phyloP scores from a whole-genome alignment of 2,888 invertebrate species.

The Eilema griseolum region DNA sequence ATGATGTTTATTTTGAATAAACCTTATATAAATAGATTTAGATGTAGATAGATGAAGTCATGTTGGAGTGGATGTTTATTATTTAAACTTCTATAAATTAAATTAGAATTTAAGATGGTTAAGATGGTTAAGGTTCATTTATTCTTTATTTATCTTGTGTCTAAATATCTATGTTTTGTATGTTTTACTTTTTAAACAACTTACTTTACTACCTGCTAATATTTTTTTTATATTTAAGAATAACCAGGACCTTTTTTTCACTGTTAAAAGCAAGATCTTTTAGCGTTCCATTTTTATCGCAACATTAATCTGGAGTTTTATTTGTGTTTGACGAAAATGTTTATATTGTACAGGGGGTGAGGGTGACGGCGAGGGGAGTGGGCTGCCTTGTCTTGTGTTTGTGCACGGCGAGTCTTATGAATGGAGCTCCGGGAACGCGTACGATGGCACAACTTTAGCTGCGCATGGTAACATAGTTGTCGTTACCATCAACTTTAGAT shows the following conservation, averaged over 20 bases:
- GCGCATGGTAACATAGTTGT: slow-evolving; percentile 96
- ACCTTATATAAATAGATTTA: not conserved
- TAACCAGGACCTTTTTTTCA: slow-evolving; percentile 4
- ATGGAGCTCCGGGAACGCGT: slow-evolving; percentile 98
- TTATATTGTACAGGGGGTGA: slow-evolving; percentile 61
- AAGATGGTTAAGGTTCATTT: not conserved
- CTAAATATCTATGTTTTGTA: not conserved
- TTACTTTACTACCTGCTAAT: not conserved
- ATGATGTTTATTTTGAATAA: not conserved
- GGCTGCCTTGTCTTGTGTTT: slow-evolving; percentile 94
- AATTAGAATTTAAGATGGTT: not conserved
- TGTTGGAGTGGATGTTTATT: not conserved
- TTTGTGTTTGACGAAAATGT: slow-evolving; percentile 14
- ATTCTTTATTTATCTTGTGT: not conserved
- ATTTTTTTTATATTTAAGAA: slow-evolving; percentile 16
- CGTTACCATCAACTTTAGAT: slow-evolving; percentile 96
- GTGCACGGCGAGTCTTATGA: slow-evolving; percentile 98
- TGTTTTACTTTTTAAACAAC: not conserved
- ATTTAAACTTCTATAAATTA: not conserved
- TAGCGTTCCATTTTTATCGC: slow-evolving; percentile 14
- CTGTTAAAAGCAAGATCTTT: slow-evolving; percentile 15
- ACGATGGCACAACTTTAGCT: slow-evolving; percentile 98
- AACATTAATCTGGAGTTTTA: slow-evolving; percentile 30
- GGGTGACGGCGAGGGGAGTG: slow-evolving; percentile 80
- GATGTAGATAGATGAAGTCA: not conserved